These are phyloP conservation scores for Dyspetes luteomarginatus DNA, from an alignment of 2,888 invertebrate genomes.

Conservation along the genomic window DNA sequence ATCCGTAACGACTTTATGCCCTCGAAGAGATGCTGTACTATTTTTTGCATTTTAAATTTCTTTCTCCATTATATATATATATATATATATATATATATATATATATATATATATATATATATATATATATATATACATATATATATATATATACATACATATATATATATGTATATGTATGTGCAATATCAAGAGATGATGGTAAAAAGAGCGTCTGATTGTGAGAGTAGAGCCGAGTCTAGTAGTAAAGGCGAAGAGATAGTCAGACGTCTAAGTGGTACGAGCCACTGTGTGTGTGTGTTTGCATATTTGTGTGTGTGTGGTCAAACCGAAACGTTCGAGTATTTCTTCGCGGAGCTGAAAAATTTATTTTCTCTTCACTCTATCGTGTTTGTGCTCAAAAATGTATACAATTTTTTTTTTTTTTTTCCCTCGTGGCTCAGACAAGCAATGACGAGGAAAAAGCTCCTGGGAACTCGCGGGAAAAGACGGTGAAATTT, in stretches of 20 bases:
- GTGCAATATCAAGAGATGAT: neutral
- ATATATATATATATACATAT: neutral
- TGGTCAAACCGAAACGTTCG: slow-evolving; percentile 18
- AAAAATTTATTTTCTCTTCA: neutral
- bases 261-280: slow-evolving; percentile 40
- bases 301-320: too few relatives aligned
- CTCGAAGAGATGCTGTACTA: neutral
- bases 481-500: neutral
- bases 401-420: neutral
- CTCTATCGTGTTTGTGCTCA: neutral
- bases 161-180: neutral
- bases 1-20: slow-evolving; percentile 17
- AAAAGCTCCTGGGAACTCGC: neutral
- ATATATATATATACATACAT: neutral
- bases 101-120: neutral
- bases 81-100: too few relatives aligned
- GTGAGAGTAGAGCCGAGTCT: neutral
- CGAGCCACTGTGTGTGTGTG: too few relatives aligned
- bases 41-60: neutral
- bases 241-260: slow-evolving; percentile 29
- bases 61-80: neutral
- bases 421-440: neutral
- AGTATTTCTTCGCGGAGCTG: neutral
- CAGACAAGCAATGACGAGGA: neutral
- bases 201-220: neutral